Evolutionary conservation across 2,113 vertebrate species (phyloP).

Genomic region (Sinosuthora webbiana): DNA sequence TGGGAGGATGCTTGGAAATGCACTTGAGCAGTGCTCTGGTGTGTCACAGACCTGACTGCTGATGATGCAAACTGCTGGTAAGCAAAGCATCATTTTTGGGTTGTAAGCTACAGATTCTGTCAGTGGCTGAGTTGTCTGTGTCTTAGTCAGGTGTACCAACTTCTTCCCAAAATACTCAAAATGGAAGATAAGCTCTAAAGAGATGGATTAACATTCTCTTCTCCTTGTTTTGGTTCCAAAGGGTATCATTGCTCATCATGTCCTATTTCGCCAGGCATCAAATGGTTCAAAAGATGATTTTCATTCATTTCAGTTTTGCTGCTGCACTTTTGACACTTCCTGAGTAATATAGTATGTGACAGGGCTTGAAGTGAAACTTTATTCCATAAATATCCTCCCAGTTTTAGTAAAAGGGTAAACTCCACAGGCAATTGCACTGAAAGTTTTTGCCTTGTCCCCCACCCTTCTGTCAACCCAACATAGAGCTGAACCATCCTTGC

Average conservation of each 20-base stretch:
- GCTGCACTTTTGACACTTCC: neutral
- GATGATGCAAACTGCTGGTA: neutral
- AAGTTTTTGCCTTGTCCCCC: neutral
- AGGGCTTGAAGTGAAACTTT: slow-evolving; percentile 40
- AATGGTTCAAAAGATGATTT: slow-evolving; percentile 8
- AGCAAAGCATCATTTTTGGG: neutral
- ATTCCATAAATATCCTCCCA: slow-evolving; percentile 25
- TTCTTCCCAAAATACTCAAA: neutral
- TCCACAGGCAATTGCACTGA: neutral
- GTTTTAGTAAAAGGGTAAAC: slow-evolving; percentile 4
- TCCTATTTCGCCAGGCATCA: neutral
- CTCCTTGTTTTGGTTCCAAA: neutral
- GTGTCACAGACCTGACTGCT: neutral
- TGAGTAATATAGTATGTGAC: slow-evolving; percentile 3
- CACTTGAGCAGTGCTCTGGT: neutral
- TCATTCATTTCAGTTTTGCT: slow-evolving; percentile 9
- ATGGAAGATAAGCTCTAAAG: neutral
- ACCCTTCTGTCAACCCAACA: neutral
- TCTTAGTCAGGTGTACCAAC: neutral
- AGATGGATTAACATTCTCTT: neutral
- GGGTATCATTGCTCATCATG: neutral
- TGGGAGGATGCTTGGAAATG: neutral
- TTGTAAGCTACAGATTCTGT: neutral
- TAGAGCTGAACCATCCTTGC: neutral
- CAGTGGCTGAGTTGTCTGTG: neutral